phyloP scores from a whole-genome alignment of 2,797 vertebrate species.

The Esox masquinongy region DNA sequence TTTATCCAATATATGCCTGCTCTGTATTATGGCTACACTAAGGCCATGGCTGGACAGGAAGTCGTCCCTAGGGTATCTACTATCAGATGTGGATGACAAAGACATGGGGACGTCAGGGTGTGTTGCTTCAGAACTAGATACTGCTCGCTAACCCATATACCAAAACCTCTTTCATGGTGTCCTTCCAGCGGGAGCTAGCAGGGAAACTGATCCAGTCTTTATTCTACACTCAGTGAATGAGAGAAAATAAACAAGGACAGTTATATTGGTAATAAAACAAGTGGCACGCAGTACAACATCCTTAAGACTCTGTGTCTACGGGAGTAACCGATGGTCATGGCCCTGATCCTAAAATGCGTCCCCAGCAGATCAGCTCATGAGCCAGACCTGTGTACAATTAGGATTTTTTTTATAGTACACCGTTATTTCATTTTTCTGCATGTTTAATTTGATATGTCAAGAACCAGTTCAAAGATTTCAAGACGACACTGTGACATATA shows the following conservation, averaged over 20 bases:
- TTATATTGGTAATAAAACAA: neutral
- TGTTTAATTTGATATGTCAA: too few relatives aligned
- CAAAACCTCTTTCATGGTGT: slow-evolving; percentile 11
- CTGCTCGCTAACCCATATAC: neutral
- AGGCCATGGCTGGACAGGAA: slow-evolving; percentile 30
- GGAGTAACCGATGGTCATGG: slow-evolving; percentile 5
- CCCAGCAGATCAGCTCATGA: neutral
- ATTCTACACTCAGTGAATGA: neutral
- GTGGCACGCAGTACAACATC: neutral
- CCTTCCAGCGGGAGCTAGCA: slow-evolving; percentile 24
- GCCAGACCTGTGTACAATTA: neutral
- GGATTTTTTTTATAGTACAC: neutral
- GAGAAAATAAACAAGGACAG: neutral
- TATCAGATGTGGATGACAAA: slow-evolving; percentile 53
- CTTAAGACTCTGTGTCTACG: neutral
- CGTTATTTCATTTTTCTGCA: too few relatives aligned
- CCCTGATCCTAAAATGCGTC: neutral
- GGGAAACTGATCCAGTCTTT: slow-evolving; percentile 12
- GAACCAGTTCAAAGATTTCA: too few relatives aligned
- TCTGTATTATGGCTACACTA: too few relatives aligned
- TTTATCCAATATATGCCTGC: too few relatives aligned
- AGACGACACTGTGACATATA: too few relatives aligned
- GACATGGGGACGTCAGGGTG: slow-evolving; percentile 38
- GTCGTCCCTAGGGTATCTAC: slow-evolving; percentile 37
- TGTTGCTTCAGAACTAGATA: slow-evolving; percentile 43